phyloP scores from a whole-genome alignment of 2,797 vertebrate species.

The Ctenosaura bakeri region DNA sequence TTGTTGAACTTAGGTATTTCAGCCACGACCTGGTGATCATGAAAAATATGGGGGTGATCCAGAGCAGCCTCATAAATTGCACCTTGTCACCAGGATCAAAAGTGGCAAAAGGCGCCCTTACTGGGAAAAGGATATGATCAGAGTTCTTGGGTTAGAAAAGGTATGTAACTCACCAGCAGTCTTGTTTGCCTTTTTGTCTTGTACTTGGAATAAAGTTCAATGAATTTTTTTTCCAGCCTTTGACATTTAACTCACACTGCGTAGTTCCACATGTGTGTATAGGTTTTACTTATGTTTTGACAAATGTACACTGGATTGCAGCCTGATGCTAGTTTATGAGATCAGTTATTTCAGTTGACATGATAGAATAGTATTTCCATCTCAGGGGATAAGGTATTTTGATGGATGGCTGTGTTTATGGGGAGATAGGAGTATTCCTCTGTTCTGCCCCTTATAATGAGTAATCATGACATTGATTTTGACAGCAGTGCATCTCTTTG shows the following conservation, averaged over 20 bases:
- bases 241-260: not conserved
- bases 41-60: conserved; percentile 93
- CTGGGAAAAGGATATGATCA: conserved; percentile 92
- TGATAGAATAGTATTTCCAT: not conserved
- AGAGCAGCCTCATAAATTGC: conserved; percentile 92
- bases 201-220: not conserved
- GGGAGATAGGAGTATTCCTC: too few species aligned
- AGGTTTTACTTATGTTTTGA: not conserved
- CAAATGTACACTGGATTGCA: not conserved
- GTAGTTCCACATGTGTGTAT: not conserved
- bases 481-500: not conserved
- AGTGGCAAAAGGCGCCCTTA: conserved; percentile 87
- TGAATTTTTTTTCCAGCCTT: not conserved
- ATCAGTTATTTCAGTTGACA: not conserved
- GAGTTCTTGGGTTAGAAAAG: conserved; percentile 87
- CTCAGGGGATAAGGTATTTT: not conserved
- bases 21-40: conserved; percentile 87
- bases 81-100: conserved; percentile 90
- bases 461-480: not conserved
- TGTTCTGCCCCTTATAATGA: too few species aligned
- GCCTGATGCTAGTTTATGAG: not conserved
- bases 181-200: not conserved
- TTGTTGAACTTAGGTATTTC: conserved; percentile 85
- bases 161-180: conserved; percentile 72
- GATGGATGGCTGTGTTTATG: not conserved